These are phyloP conservation scores for Turritopsis dohrnii DNA, from an alignment of 30 jellyfish, hydroid and myxozoan species.

Conservation along the genomic window DNA sequence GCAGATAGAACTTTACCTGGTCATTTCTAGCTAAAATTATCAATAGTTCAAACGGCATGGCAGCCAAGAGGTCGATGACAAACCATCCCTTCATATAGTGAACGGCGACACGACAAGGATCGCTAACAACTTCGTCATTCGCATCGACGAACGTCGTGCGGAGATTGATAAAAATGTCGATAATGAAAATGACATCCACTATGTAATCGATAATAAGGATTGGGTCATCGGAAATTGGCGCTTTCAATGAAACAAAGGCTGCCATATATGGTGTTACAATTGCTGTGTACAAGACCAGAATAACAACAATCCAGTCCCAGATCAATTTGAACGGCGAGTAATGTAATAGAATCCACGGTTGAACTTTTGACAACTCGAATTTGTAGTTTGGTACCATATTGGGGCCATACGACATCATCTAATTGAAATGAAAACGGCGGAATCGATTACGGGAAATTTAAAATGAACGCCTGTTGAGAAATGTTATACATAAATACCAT, in stretches of 20 bases:
- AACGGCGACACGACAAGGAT: constrained; percentile 89
- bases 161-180: constrained; percentile 83
- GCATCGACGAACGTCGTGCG: constrained; percentile 91
- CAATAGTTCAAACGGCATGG: constrained; percentile 87
- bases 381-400: constrained; percentile 88
- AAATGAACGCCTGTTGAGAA: too few relatives aligned
- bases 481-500: too few relatives aligned
- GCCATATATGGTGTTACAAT: constrained; percentile 97
- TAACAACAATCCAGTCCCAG: constrained; percentile 96
- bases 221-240: constrained; percentile 77
- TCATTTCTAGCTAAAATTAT: constrained; percentile 78
- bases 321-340: constrained; percentile 93
- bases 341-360: constrained; percentile 89
- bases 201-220: constrained; percentile 73
- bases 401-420: constrained; percentile 97
- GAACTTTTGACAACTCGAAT: constrained; percentile 86
- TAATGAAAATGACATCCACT: constrained; percentile 89
- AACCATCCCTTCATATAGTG: constrained; percentile 93
- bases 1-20: constrained; percentile 78
- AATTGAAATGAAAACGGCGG: too few relatives aligned
- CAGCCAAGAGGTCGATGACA: constrained; percentile 83
- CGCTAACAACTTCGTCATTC: constrained; percentile 71
- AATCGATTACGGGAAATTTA: neutral
- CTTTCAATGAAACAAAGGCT: constrained; percentile 54
- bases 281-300: constrained; percentile 96